Evolutionary conservation across 2,113 vertebrate species (phyloP).

Genomic region (Rynchops niger): DNA sequence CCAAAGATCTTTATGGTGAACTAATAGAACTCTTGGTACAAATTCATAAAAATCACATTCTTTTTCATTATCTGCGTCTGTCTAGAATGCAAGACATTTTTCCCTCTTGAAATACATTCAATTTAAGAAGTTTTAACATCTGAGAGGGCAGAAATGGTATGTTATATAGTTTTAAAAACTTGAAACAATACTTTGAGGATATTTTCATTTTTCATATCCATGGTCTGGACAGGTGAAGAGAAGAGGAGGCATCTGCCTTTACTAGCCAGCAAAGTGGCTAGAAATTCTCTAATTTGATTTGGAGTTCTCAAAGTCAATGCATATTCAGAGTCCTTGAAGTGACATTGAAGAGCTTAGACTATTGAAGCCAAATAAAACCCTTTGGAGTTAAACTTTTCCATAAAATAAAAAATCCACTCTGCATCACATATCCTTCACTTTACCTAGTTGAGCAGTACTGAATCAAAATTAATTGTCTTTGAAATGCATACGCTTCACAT

Average conservation of each 20-base stretch:
- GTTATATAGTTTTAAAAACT: background rate
- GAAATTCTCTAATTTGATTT: background rate
- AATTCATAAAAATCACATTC: background rate
- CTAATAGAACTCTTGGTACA: background rate
- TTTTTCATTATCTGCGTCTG: background rate
- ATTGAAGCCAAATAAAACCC: background rate
- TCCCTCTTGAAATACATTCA: background rate
- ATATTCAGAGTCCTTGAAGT: constrained; percentile 6
- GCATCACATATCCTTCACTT: background rate
- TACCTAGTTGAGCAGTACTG: background rate
- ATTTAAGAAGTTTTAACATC: background rate
- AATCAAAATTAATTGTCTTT: constrained; percentile 44
- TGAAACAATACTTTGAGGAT: background rate
- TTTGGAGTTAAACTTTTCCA: constrained; percentile 18
- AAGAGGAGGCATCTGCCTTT: background rate
- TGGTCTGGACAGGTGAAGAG: background rate
- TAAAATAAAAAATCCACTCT: constrained; percentile 13
- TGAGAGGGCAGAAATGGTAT: background rate
- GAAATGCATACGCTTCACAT: background rate
- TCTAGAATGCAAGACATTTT: background rate
- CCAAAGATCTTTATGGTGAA: background rate
- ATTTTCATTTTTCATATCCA: background rate
- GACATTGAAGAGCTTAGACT: background rate
- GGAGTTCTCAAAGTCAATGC: background rate
- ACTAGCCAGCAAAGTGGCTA: background rate